phyloP scores from a whole-genome alignment of 2,113 vertebrate species.

The Pogonocichla stellata region DNA sequence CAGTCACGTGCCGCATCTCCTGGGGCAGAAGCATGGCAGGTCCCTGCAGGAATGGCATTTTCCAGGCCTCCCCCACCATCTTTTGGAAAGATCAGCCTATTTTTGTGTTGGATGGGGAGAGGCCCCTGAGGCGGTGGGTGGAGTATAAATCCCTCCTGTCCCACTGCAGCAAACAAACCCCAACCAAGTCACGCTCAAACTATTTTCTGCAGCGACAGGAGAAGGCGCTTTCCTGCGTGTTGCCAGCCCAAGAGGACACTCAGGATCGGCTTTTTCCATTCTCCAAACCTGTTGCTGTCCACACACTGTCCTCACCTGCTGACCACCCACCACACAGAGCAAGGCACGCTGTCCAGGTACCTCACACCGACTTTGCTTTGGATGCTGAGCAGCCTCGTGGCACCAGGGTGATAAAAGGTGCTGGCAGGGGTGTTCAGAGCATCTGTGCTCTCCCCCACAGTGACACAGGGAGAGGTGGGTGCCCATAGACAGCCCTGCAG shows the following conservation, averaged over 20 bases:
- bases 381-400: not conserved
- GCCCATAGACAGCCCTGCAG: fast-evolving
- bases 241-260: not conserved
- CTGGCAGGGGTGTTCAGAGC: not conserved
- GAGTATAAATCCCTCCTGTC: slow-evolving; percentile 38
- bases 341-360: not conserved
- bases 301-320: not conserved
- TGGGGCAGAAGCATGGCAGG: not conserved
- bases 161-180: slow-evolving; percentile 22
- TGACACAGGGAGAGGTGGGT: not conserved
- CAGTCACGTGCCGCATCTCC: not conserved
- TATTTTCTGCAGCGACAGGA: not conserved
- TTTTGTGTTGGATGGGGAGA: not conserved
- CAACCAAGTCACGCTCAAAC: slow-evolving; percentile 33
- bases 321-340: not conserved
- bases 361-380: not conserved
- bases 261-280: not conserved
- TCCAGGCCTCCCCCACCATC: not conserved
- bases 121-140: not conserved
- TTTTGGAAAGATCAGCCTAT: slow-evolving; percentile 20
- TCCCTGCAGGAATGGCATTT: slow-evolving; percentile 21
- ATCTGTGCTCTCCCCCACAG: not conserved
- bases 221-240: not conserved
- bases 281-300: not conserved
- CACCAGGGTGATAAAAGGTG: not conserved